Percentiles rank a stretch among this genome's conserved stretches.
Conservation (phyloP, 1,140 invertebrate genomes). For the Drosophila ironensis region DNA sequence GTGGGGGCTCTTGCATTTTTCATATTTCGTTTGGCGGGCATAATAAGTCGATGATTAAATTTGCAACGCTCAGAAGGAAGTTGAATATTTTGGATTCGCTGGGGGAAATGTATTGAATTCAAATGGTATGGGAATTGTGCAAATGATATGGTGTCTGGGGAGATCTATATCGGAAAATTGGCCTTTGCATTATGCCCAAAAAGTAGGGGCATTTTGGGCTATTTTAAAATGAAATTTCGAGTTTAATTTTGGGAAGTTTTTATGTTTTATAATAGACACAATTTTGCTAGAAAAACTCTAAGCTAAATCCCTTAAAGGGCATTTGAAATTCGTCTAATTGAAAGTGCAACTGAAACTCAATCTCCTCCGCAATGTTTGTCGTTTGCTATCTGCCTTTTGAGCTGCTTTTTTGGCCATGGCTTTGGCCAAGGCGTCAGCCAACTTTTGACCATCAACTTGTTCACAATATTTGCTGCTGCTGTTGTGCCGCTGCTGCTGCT, state of each 20-base stretch:
- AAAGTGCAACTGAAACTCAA: slow-evolving; percentile 19
- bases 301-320: no score
- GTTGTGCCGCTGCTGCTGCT: no score
- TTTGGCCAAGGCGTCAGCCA: slow-evolving; percentile 56
- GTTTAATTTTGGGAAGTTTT: no score
- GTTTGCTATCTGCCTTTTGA: slow-evolving; percentile 29
- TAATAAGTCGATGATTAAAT: slow-evolving; percentile 43
- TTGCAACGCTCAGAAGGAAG: slow-evolving; percentile 34
- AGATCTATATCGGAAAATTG: not conserved
- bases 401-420: slow-evolving; percentile 60
- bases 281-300: no score
- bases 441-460: slow-evolving; percentile 67
- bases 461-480: slow-evolving; percentile 27
- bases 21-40: slow-evolving; percentile 39
- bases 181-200: no score
- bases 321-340: not conserved
- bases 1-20: slow-evolving; percentile 34
- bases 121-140: not conserved
- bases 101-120: slow-evolving; percentile 15
- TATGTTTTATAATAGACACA: no score
- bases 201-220: no score
- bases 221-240: no score
- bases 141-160: slow-evolving; percentile 1
- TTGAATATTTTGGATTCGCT: slow-evolving; percentile 13
- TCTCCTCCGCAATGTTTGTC: slow-evolving; percentile 18